Evolutionary conservation across 2,113 vertebrate species (phyloP).

Genomic region (Noctilio leporinus): DNA sequence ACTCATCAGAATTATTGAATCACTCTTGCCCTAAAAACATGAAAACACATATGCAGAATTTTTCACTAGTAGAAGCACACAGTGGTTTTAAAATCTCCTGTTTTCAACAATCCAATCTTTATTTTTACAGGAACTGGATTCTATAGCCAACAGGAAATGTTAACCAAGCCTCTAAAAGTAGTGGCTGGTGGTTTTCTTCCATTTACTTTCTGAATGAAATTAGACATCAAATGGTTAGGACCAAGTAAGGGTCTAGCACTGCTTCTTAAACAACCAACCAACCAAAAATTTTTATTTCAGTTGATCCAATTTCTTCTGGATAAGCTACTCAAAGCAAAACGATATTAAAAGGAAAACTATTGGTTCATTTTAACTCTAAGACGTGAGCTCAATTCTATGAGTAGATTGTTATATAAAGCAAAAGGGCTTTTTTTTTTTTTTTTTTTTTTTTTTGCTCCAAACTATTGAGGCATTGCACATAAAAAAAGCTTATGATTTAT

Average conservation of each 20-base stretch:
- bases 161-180: background rate
- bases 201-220: constrained; percentile 21
- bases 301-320: constrained; percentile 17
- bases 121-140: constrained; percentile 34
- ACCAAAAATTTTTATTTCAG: background rate
- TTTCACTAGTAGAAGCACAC: background rate
- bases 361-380: background rate
- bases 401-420: background rate
- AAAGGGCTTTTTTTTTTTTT: background rate
- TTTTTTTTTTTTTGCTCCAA: background rate
- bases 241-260: background rate
- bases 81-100: background rate
- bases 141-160: background rate
- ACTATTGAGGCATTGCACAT: background rate
- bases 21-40: background rate
- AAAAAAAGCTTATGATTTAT: background rate
- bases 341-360: background rate
- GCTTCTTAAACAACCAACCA: background rate
- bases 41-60: background rate
- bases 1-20: constrained; percentile 21
- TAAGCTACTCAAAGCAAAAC: constrained; percentile 20
- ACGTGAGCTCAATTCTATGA: background rate
- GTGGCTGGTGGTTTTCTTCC: background rate
- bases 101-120: constrained; percentile 8
- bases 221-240: background rate